Evolutionary conservation across 1,140 invertebrate species (phyloP), one percentile per base, ranked within the genome.

Genomic region (Heliconius eleuchia): DNA sequence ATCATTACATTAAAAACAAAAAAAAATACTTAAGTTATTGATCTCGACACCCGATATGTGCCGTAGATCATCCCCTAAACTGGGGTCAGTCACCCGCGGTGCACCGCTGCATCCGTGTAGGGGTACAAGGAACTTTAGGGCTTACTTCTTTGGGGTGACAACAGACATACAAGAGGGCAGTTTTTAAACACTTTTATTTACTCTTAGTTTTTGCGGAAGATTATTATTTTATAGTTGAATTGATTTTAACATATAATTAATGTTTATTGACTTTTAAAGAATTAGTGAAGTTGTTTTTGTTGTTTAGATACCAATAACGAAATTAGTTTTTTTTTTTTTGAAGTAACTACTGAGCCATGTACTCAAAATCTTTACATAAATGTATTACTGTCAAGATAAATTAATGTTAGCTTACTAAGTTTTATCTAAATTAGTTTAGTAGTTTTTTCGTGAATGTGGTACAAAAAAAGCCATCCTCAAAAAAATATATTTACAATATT

Each of bases 61-160:
- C 11, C 27, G 27, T 66, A 18, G 60, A 81, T 72, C 74, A 75
- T 73, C 75, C 75, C 80, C 80, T 76, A 80, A 78, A 78, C 81
- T 37, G 71, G 80, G 85, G 85, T 86, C 84, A 86, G 80, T 87
- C 82, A 86, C 85, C 78, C 82, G 82, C 60, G 77, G 78, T 82
- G 81, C 81, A 87, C 78, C 78, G 78, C 80, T 84, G 81, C 82
- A 75, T 82, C 70, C 77, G 78, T 78, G 78, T 79, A 66, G 80
- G 83, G 83, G 81, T 78, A 80, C 7, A 76, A 80, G 76, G 73
- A 82, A 66, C 60, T 83, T 86, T 82, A 79, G 80, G 81, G 82
- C 70, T 57, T 72, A 55, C 71, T 50, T 79, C 80, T 77, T 23
- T 82, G 71, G 84, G 84, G 84, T 80, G 74, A 79, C 82, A 75